A percentile compares a stretch with the other conserved stretches of the same genome.
phyloP scores from a whole-genome alignment of 2,113 vertebrate genomes.

The Formicarius rufipectus region DNA sequence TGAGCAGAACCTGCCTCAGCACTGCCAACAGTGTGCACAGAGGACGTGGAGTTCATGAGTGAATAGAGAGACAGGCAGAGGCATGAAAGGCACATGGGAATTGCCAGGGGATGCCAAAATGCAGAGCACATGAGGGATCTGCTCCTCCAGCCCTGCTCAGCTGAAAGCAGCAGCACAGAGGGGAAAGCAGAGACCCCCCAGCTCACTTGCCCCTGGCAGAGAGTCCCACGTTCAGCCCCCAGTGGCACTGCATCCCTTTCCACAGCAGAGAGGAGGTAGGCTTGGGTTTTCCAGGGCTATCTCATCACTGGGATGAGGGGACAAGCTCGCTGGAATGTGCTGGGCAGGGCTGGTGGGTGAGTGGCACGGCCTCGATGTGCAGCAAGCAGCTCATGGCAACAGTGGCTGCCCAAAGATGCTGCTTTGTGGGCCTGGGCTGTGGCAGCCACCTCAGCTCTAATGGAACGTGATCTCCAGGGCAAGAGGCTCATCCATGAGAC shows the following conservation, averaged over 20 bases:
- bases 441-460: neutral
- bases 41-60: neutral
- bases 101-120: neutral
- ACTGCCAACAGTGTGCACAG: neutral
- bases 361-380: accelerated
- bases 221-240: neutral
- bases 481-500: neutral
- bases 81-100: neutral
- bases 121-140: neutral
- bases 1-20: neutral
- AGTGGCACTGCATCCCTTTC: neutral
- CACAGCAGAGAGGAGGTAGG: neutral
- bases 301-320: neutral
- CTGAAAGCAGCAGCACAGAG: neutral
- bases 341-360: neutral
- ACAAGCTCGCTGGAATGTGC: accelerated
- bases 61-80: neutral
- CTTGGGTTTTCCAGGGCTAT: neutral
- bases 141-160: neutral
- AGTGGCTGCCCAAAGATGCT: neutral
- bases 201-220: neutral
- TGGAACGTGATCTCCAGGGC: neutral
- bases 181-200: neutral
- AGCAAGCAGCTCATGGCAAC: neutral
- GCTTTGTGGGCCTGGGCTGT: neutral